Base-by-base conservation (phyloP, 2,888 invertebrate genomes). In the Drosophila neotestacea region DNA sequence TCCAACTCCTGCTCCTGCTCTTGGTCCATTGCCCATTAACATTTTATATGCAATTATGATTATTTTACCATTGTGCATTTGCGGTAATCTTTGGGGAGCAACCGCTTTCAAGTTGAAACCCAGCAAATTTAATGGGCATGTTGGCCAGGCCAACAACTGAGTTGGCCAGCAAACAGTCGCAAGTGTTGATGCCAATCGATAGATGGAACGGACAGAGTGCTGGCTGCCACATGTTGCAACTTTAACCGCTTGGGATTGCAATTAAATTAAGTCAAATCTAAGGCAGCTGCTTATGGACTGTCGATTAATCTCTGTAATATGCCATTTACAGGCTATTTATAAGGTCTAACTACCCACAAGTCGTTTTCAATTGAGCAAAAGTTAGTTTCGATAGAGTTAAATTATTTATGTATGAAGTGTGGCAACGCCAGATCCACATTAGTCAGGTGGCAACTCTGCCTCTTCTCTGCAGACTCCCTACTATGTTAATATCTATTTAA, bases 11-110 rank as follows among this genome's bases (percentile, higher is more conserved):
- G 4, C 39, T 10, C 16, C 62, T 16, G 16, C 28, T 28, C 27
- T 46, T 44, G 64, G 79, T 85, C 88, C 85, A 83, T 89, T 83
- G 89, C 88, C 89, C 85, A 86, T 86, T 86, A 86, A 86, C 85
- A 86, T 86, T 86, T 86, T 86, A 89, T 86, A 86, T 86, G 85
- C 85, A 86, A 86, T 86, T 86, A 86, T 86, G 85, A 86, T 86
- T 86, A 86, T 86, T 86, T 89, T 86, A 88, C 85, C 85, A 89
- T 89, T 89, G 85, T 88, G 85, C 88, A 86, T 86, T 86, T 88
- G 88, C 73, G 86, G 86, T 89, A 86, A 86, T 86, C 89, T 89
- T 81, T 77, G 77, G 89, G 89, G 85, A 88, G 84, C 76, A 63
- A 79, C 71, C 88, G 72, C 66, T 83, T 76, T 60, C 52, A 61